Evolutionary conservation across 2,888 invertebrate species (phyloP), one percentile per base, ranked within the genome.

Genomic region (Hirtodrosophila cameraria): DNA sequence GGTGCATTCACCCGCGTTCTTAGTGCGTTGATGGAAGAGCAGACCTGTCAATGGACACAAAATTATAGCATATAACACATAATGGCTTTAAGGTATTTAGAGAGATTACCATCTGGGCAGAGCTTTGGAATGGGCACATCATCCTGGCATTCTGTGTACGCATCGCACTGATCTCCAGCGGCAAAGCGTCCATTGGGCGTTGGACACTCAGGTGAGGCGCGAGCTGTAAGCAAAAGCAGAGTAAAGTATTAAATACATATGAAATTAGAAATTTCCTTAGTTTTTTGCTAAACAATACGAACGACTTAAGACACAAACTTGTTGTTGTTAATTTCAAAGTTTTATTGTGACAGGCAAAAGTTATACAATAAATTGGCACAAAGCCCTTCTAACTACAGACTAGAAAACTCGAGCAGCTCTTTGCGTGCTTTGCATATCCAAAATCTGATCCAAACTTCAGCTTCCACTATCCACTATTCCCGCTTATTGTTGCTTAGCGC

Each of bases 61-160:
- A 6, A 4, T 33, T 9, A 33, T 33, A 5, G 6, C 12, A 33
- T 12, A 18, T 1, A 18, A 18, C 18, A 18, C 18, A 1, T 18
- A 1, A 18, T 18, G n/a, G n/a, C 1, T 18, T 18, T 4, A 27
- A 8, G 16, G 18, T 2, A 2, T 13, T 36, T 18, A 7, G n/a
- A 5, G 36, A 15, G 5, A 9, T 18, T 61, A 61, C 96, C 97
- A 85, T 97, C 97, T 0, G 96, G 95, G 68, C 97, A 97, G 2
- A 94, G 90, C 85, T 95, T 95, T 80, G 95, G 94, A 83, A 94
- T 93, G 0, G 94, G 91, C 7, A 94, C 93, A 13, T 96, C 96
- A 67, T 96, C 88, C 68, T 92, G 88, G 85, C 95, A 95, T 83
- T 95, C 94, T 55, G 93, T 91, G 81, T 95, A 95, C 80, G 93